Base-by-base conservation (phyloP, 2,888 invertebrate species). In the Hemistola chrysoprasaria region DNA sequence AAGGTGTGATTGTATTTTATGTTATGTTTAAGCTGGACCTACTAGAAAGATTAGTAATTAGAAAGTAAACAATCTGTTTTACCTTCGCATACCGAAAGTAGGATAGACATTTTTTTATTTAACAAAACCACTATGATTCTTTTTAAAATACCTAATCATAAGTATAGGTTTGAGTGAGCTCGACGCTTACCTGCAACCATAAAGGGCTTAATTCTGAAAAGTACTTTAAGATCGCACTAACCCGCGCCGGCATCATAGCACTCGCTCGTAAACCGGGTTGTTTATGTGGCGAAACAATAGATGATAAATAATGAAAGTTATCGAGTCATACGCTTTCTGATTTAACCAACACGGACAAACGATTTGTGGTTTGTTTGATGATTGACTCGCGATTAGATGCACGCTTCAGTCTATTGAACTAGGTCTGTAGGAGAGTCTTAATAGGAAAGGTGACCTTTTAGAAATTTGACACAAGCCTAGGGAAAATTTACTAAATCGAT, bases 241-340 rank as follows among this genome's bases (percentile, higher is more conserved):
- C 25, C 39, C 26, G 36, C 33, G 16, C n/a, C n/a, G 11, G 22
- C 33, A 23, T 35, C 43, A 38, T 43, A 43, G 33, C 28, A 9
- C 4, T 7, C 6, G 60, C 37, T 64, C 78, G 66, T 83, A 84
- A 84, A 46, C 53, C 47, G 43, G 55, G 53, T 60, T 73, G 73
- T 81, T 84, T 81, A 83, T 72, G 75, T 29, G 9, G 50, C 51
- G 68, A 40, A 66, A 85, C 85, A 86, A 86, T 83, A 59, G 80
- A 56, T 75, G 70, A 85, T 86, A 86, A 86, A 85, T 83, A 84
- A 79, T 76, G 73, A 73, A 77, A 72, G 69, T 79, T 75, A 81
- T 79, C 71, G 75, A 66, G 39, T 11, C 62, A 46, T 33, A 44
- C 34, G 38, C 38, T 44, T 34, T 44, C 34, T 16, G 38, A 44